Percentiles rank a stretch among this genome's conserved stretches.
Conservation (phyloP, 2,797 vertebrate genomes). For the Notamacropus eugenii region DNA sequence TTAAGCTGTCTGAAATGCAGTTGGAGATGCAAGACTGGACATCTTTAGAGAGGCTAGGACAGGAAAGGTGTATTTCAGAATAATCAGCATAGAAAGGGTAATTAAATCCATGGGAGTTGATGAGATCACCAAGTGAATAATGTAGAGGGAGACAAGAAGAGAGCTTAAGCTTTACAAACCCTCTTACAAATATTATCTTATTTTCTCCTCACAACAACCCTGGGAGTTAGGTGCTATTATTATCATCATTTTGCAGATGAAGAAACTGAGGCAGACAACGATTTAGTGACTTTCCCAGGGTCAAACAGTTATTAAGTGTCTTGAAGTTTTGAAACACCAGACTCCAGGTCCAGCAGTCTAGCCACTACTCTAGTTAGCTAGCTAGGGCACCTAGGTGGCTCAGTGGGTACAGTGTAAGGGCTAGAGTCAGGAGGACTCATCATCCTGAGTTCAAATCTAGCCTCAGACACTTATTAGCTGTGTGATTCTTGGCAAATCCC, state of each 20-base stretch:
- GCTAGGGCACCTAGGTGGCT: no score
- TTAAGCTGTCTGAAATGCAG: background rate
- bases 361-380: no score
- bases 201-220: background rate
- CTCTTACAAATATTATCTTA: background rate
- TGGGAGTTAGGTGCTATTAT: no score
- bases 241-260: background rate
- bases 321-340: no score
- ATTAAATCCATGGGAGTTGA: background rate
- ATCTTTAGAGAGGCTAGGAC: background rate
- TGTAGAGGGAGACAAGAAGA: background rate
- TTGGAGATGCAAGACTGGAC: background rate
- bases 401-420: no score
- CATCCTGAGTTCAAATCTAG: background rate
- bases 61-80: background rate
- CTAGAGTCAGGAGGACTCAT: background rate
- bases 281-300: background rate
- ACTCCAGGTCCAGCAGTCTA: no score
- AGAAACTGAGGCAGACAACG: background rate
- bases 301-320: no score
- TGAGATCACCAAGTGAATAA: background rate
- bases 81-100: background rate
- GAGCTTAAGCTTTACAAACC: background rate
- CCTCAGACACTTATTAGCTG: background rate
- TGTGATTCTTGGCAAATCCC: background rate